Evolutionary conservation across 2,113 vertebrate genomes (phyloP), one percentile per base, ranked within the genome.

Genomic region (Lucifuga dentata): DNA sequence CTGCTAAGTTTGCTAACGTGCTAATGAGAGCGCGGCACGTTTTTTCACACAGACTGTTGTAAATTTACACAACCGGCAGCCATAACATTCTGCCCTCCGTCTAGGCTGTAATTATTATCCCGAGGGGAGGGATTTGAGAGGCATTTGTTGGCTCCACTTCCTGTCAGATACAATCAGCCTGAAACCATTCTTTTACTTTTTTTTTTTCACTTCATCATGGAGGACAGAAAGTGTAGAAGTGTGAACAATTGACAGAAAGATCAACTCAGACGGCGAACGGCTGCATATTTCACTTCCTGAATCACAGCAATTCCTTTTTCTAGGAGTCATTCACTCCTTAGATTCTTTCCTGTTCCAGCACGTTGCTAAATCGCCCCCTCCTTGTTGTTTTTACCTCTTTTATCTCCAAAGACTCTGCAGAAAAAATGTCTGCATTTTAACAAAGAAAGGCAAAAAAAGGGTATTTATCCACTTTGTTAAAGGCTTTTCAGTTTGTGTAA

Each of bases 41-140:
- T 69, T 49, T 49, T 45, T 65, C 74, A 76, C 75, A 64, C 53
- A 46, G 35, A 66, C 44, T 17, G 65, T 58, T 76, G 76, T 69
- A 74, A 80, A 85, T 70, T 43, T 63, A 61, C 58, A 74, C 24
- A 9, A 76, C 84, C 83, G 73, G 60, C 70, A 87, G 81, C 63
- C 76, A 67, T 33, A 84, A 68, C 76, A 77, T 70, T 83, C 84
- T 75, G 77, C 46, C 77, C 48, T 39, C 45, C 60, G 61, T 72
- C 58, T 81, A 41, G 33, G 43, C 60, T 80, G 51, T 77, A 79
- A 89, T 88, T 88, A 89, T 88, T 88, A 85, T 79, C 65, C 75
- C 11, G 15, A 21, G 16, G 68, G 53, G 52, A 49, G 17, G 44
- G 49, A 48, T 71, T 49, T 55, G 33, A 57, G 21, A 69, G 71